phyloP scores from a whole-genome alignment of 2,797 vertebrate genomes.

The Phataginus tetradactyla region DNA sequence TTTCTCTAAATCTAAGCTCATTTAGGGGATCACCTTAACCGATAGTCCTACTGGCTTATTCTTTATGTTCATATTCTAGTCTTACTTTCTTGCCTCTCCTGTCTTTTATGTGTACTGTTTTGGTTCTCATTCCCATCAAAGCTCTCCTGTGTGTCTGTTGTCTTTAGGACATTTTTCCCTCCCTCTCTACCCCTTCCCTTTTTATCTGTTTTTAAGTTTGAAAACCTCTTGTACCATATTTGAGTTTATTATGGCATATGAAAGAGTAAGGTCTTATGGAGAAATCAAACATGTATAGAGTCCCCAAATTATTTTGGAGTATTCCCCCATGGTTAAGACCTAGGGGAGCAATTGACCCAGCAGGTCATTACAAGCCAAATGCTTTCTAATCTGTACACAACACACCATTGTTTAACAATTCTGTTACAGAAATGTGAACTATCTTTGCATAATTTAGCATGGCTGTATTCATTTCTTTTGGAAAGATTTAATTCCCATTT shows the following conservation, averaged over 20 bases:
- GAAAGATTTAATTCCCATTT: constrained; percentile 74
- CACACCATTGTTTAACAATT: constrained; percentile 40
- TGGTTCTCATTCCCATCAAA: neutral
- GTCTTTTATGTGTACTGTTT: neutral
- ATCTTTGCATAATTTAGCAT: constrained; percentile 71
- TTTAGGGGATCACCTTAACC: neutral
- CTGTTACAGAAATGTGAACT: constrained; percentile 70
- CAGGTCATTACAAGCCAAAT: neutral
- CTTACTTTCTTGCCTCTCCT: neutral
- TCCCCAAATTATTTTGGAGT: neutral
- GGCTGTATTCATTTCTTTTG: constrained; percentile 72
- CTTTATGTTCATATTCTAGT: neutral
- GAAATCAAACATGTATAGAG: neutral
- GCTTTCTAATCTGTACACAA: neutral
- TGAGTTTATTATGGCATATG: neutral
- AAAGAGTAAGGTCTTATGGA: constrained; percentile 33
- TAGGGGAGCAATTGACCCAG: neutral
- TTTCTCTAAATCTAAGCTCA: neutral
- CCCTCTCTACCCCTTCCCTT: neutral
- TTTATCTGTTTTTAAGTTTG: constrained; percentile 53
- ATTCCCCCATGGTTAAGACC: neutral
- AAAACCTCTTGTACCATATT: constrained; percentile 30
- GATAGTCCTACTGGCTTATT: neutral
- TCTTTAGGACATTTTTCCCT: neutral
- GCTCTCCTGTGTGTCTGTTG: neutral